These are phyloP conservation scores for Passer montanus DNA, from an alignment of 2,113 vertebrate genomes.

Conservation along the genomic window DNA sequence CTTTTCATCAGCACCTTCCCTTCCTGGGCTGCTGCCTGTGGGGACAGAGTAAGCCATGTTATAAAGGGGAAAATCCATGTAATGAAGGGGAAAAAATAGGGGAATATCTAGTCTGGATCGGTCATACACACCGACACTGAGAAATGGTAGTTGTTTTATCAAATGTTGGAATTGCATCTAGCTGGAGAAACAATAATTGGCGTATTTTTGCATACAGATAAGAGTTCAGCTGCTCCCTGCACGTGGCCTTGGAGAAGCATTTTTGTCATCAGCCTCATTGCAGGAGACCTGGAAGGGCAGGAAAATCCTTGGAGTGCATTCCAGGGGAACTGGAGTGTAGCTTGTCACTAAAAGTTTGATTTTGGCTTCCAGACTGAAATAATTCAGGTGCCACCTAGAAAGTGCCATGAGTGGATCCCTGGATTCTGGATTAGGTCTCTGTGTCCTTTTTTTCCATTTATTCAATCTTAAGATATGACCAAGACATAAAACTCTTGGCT, in stretches of 20 bases:
- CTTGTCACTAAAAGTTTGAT: neutral
- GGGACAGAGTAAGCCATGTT: neutral
- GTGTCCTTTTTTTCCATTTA: neutral
- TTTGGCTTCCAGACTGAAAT: neutral
- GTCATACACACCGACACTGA: too few species aligned
- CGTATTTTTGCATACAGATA: neutral
- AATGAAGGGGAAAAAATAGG: neutral
- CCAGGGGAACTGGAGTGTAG: neutral
- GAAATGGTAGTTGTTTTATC: neutral
- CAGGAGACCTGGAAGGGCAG: neutral
- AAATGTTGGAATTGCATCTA: neutral
- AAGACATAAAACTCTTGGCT: neutral
- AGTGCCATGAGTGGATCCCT: neutral
- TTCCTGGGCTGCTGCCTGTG: conserved; percentile 82
- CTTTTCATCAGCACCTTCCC: conserved; percentile 71
- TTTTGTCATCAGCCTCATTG: neutral
- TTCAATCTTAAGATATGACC: neutral
- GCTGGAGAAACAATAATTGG: neutral
- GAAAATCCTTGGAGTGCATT: neutral
- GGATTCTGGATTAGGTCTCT: neutral
- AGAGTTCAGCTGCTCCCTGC: neutral
- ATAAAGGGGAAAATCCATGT: too few species aligned
- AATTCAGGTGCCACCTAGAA: neutral
- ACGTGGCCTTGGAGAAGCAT: neutral
- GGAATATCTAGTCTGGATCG: neutral